phyloP scores from a whole-genome alignment of 2,888 invertebrate species.

The Acrobasis consociella region DNA sequence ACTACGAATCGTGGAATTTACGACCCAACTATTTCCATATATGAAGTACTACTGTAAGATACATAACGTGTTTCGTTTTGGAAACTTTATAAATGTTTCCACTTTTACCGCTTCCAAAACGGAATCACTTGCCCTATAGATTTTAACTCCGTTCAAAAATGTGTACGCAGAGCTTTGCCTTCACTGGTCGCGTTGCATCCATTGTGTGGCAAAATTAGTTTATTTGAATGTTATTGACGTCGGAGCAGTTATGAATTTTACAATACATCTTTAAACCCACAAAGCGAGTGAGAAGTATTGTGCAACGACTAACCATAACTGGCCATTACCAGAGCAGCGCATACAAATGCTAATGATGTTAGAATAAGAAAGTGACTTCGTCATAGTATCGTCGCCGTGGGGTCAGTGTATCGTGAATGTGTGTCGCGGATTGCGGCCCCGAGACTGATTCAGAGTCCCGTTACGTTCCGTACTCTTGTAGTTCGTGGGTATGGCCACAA shows the following conservation, averaged over 20 bases:
- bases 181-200: too few species aligned
- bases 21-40: not conserved
- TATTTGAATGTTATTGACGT: too few species aligned
- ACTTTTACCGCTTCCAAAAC: too few species aligned
- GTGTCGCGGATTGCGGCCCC: slow-evolving; percentile 49
- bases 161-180: too few species aligned
- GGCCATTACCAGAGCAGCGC: not conserved
- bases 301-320: slow-evolving; percentile 1
- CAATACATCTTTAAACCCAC: not conserved
- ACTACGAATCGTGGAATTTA: not conserved
- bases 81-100: too few species aligned
- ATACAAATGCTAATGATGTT: slow-evolving; percentile 3
- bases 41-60: too few species aligned
- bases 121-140: too few species aligned
- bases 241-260: not conserved
- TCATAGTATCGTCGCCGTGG: not conserved
- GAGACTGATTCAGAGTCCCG: slow-evolving; percentile 48
- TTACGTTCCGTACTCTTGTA: slow-evolving; percentile 45
- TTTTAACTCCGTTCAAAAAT: too few species aligned
- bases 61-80: too few species aligned
- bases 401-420: slow-evolving; percentile 45
- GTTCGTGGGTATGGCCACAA: not conserved
- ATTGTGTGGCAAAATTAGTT: too few species aligned
- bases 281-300: not conserved
- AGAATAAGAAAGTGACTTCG: slow-evolving; percentile 6